phyloP scores from a whole-genome alignment of 2,797 vertebrate genomes.

The Enteromius treurensis region DNA sequence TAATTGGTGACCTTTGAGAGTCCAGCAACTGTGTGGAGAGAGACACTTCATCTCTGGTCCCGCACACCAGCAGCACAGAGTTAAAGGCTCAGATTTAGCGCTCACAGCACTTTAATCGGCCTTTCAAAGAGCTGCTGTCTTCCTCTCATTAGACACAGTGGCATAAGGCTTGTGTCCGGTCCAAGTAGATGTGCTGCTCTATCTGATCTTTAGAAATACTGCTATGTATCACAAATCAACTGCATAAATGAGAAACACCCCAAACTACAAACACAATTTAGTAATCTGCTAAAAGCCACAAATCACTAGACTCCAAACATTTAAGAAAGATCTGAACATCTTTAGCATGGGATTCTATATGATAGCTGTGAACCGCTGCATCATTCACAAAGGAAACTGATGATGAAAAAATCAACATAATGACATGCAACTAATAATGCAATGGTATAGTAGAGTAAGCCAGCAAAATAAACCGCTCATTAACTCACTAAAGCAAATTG shows the following conservation, averaged over 20 bases:
- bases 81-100: slow-evolving; percentile 12
- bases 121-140: slow-evolving; percentile 36
- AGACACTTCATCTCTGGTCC: slow-evolving; percentile 15
- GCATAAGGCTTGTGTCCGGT: slow-evolving; percentile 22
- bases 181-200: slow-evolving; percentile 22
- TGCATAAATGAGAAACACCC: slow-evolving; percentile 28
- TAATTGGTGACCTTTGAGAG: slow-evolving; percentile 81
- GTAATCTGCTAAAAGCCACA: slow-evolving; percentile 24
- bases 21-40: slow-evolving; percentile 63
- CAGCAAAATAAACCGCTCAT: background rate
- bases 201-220: slow-evolving; percentile 21
- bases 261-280: slow-evolving; percentile 14
- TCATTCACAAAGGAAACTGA: background rate
- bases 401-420: background rate
- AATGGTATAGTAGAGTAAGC: background rate
- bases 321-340: slow-evolving; percentile 12
- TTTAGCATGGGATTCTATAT: background rate
- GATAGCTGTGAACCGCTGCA: background rate
- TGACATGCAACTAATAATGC: slow-evolving; percentile 1
- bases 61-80: slow-evolving; percentile 6
- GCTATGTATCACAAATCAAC: slow-evolving; percentile 11
- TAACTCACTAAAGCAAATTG: background rate
- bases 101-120: slow-evolving; percentile 41
- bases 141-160: slow-evolving; percentile 26
- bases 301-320: slow-evolving; percentile 12